A percentile compares a stretch with the other conserved stretches of the same genome.
phyloP scores from a whole-genome alignment of 2,888 invertebrate genomes.

The Trachelus iudaicus region DNA sequence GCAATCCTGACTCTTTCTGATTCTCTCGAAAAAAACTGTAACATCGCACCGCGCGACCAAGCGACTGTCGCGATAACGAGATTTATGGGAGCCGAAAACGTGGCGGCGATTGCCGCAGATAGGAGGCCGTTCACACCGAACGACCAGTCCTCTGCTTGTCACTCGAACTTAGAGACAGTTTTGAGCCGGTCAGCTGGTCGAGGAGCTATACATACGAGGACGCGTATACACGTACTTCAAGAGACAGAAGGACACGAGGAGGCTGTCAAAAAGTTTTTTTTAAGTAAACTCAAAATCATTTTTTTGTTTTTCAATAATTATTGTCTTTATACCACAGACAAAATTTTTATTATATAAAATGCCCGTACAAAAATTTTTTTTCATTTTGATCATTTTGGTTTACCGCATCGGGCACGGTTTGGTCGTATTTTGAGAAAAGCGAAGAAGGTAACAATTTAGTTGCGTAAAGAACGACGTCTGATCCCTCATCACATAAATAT shows the following conservation, averaged over 20 bases:
- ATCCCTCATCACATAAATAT: neutral
- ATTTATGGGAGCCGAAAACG: conserved; percentile 46
- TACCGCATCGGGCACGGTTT: too few relatives aligned
- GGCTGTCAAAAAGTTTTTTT: too few relatives aligned
- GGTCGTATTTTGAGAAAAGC: too few relatives aligned
- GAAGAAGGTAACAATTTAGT: too few relatives aligned
- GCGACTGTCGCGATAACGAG: conserved; percentile 47
- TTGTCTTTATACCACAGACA: too few relatives aligned
- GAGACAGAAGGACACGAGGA: too few relatives aligned
- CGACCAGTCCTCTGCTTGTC: neutral
- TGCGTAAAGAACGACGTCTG: too few relatives aligned
- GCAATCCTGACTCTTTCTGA: neutral
- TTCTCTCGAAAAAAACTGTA: conserved; percentile 3
- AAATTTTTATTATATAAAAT: too few relatives aligned
- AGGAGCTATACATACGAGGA: too few relatives aligned
- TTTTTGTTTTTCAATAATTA: too few relatives aligned
- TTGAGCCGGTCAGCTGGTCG: neutral
- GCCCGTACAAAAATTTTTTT: neutral
- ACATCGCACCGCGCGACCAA: conserved; percentile 31
- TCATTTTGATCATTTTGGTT: neutral
- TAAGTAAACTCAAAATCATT: too few relatives aligned
- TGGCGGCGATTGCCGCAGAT: conserved; percentile 42
- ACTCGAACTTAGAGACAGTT: neutral
- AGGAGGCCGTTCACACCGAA: conserved; percentile 12
- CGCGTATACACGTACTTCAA: too few relatives aligned